phyloP scores from a whole-genome alignment of 2,888 invertebrate species.

The Cordilura impudica region DNA sequence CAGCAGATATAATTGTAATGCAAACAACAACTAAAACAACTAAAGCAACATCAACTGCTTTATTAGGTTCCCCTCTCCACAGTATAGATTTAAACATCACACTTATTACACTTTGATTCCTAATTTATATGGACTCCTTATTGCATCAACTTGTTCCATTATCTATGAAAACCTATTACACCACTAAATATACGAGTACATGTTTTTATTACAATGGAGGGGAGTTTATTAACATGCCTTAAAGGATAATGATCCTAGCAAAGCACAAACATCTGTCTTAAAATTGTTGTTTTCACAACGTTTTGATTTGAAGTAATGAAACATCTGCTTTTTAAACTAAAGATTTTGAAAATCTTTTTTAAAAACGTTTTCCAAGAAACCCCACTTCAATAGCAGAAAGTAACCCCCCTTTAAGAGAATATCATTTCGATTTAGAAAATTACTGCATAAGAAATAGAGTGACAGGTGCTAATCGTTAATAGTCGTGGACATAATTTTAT shows the following conservation, averaged over 20 bases:
- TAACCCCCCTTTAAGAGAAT: background rate
- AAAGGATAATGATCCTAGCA: conserved; percentile 53
- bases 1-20: conserved; percentile 50
- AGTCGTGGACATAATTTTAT: background rate
- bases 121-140: conserved; percentile 62
- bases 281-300: conserved; percentile 1
- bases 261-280: conserved; percentile 50
- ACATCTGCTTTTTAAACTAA: conserved; percentile 46
- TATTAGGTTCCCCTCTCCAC: conserved; percentile 37
- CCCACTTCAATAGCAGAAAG: conserved; percentile 27
- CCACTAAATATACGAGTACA: background rate
- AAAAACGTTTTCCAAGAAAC: conserved; percentile 38
- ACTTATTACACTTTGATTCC: conserved; percentile 49
- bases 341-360: conserved; percentile 47
- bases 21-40: conserved; percentile 15
- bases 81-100: background rate
- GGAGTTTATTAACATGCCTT: conserved; percentile 20
- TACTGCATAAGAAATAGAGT: conserved; percentile 6
- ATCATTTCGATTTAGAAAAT: conserved; percentile 44
- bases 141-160: conserved; percentile 53
- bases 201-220: conserved; percentile 12
- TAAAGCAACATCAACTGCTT: conserved; percentile 14
- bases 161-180: conserved; percentile 60
- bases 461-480: conserved; percentile 37
- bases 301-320: too few relatives aligned